A percentile compares a stretch with the other conserved stretches of the same genome.
These are phyloP conservation scores for Choloepus hoffmanni DNA, from an alignment of 2,113 vertebrate genomes.

Conservation along the genomic window DNA sequence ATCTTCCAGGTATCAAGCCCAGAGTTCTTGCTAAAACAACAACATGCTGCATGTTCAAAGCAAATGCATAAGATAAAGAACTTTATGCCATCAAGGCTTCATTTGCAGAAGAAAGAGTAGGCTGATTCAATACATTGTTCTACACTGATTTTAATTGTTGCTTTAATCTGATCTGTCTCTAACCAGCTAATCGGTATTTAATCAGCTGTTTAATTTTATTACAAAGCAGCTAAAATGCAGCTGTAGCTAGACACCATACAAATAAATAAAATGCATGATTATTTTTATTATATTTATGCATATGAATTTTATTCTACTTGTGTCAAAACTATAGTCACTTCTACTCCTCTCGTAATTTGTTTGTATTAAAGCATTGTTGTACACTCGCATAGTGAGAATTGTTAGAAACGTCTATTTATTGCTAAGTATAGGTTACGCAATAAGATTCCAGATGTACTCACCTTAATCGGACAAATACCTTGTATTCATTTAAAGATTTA, in stretches of 20 bases:
- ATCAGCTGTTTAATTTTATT: constrained; percentile 75
- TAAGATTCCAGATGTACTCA: constrained; percentile 59
- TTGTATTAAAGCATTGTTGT: constrained; percentile 74
- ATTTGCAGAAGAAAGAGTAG: constrained; percentile 55
- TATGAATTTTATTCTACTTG: constrained; percentile 65
- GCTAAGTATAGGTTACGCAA: constrained; percentile 67
- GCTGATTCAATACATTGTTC: constrained; percentile 70
- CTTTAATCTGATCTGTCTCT: constrained; percentile 74
- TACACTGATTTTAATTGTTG: constrained; percentile 75
- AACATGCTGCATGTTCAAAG: neutral
- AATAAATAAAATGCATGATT: constrained; percentile 74
- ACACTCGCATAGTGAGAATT: constrained; percentile 31
- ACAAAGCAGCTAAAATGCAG: constrained; percentile 69
- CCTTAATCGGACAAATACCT: constrained; percentile 63
- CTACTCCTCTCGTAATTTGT: constrained; percentile 76
- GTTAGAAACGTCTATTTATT: constrained; percentile 63
- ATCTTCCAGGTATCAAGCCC: neutral
- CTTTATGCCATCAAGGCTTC: constrained; percentile 40
- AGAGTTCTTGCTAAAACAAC: neutral
- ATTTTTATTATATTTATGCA: constrained; percentile 71
- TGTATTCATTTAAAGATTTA: constrained; percentile 67
- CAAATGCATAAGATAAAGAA: constrained; percentile 27
- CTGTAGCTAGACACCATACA: constrained; percentile 58
- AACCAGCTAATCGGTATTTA: constrained; percentile 78
- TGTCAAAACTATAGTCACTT: constrained; percentile 68